Evolutionary conservation across 1,140 invertebrate species (phyloP).

Genomic region (Glomeris maerens): DNA sequence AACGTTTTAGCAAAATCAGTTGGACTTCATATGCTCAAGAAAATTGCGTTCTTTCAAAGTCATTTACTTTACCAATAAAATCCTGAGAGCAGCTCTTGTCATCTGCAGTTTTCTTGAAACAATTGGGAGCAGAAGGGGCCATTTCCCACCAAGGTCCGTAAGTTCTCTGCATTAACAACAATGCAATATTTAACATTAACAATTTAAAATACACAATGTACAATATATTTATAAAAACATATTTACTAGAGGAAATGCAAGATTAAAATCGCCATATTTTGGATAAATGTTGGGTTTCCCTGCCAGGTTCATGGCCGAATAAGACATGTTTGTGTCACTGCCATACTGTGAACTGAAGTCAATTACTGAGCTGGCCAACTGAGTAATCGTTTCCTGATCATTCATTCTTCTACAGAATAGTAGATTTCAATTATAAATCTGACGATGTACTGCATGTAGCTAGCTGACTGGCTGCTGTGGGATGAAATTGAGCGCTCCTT

Average conservation of each 20-base stretch:
- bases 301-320: constrained; percentile 68
- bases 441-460: too few relatives aligned
- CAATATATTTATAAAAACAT: background rate
- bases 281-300: constrained; percentile 70
- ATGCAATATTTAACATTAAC: background rate
- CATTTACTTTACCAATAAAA: constrained; percentile 53
- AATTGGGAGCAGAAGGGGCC: constrained; percentile 48
- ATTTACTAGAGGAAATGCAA: constrained; percentile 72
- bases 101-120: constrained; percentile 43
- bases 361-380: constrained; percentile 50
- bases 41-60: background rate
- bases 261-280: constrained; percentile 73
- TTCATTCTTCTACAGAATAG: too few relatives aligned
- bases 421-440: too few relatives aligned
- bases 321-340: constrained; percentile 68
- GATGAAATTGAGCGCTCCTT: too few relatives aligned
- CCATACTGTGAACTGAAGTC: constrained; percentile 84
- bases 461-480: too few relatives aligned
- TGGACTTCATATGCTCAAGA: constrained; percentile 3
- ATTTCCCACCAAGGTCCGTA: constrained; percentile 80
- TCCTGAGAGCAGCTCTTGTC: constrained; percentile 64
- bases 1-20: constrained; percentile 21
- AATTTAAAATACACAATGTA: background rate
- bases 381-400: constrained; percentile 22
- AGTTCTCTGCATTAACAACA: constrained; percentile 46